These are phyloP conservation scores for Tylochromis polylepis DNA, from an alignment of 2,113 vertebrate genomes.

Conservation along the genomic window DNA sequence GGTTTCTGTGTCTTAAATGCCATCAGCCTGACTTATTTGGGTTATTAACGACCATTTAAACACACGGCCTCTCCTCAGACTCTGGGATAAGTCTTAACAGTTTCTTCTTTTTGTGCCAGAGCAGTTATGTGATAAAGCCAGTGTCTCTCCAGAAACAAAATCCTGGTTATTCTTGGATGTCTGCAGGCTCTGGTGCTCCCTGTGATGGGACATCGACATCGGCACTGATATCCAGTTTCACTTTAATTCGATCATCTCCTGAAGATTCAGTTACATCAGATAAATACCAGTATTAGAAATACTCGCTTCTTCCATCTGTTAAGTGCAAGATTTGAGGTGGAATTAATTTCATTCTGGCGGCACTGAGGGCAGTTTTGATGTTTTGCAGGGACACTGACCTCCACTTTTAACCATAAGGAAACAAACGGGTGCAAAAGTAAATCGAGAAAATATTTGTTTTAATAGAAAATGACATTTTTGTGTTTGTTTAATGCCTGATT, in stretches of 20 bases:
- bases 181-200: neutral
- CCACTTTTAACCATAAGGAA: neutral
- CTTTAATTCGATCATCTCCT: neutral
- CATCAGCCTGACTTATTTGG: neutral
- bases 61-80: neutral
- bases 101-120: neutral
- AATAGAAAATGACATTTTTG: neutral
- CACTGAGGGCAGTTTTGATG: neutral
- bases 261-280: neutral
- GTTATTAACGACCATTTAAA: neutral
- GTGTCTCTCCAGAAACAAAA: neutral
- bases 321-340: neutral
- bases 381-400: neutral
- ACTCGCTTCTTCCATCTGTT: neutral
- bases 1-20: neutral
- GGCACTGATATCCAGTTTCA: neutral
- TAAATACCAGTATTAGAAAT: neutral
- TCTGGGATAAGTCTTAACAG: neutral
- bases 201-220: neutral
- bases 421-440: neutral
- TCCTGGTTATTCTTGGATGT: neutral
- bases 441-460: rapidly evolving
- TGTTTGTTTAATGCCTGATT: rapidly evolving
- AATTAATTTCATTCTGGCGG: neutral
- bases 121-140: neutral